A percentile compares a stretch with the other conserved stretches of the same genome.
Conservation (phyloP, 2,888 invertebrate genomes). For the Herminia tarsipennalis region DNA sequence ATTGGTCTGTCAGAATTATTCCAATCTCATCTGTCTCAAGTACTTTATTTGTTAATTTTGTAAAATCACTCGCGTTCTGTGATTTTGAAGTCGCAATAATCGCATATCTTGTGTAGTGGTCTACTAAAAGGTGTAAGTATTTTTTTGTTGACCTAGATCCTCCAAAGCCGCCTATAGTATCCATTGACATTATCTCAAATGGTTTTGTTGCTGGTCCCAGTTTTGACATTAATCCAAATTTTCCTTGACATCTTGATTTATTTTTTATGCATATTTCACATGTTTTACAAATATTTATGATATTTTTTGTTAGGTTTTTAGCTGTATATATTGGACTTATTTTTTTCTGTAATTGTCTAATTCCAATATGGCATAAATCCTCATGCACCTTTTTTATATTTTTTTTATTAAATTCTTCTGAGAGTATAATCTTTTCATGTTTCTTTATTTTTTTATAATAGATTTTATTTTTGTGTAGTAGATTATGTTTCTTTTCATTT, state of each 20-base stretch:
- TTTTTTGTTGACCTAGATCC: conserved; percentile 42
- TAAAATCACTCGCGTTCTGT: conserved; percentile 32
- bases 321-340: no score
- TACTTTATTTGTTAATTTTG: conserved; percentile 30
- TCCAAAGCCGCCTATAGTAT: conserved; percentile 39
- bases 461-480: no score
- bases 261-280: no score
- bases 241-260: not conserved
- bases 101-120: conserved; percentile 33
- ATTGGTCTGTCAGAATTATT: conserved; percentile 37
- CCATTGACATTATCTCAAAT: conserved; percentile 35
- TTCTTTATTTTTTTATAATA: no score
- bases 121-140: conserved; percentile 40
- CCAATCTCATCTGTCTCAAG: conserved; percentile 23
- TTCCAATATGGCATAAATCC: no score
- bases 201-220: conserved; percentile 34
- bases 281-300: no score
- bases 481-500: no score
- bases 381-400: no score
- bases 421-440: no score
- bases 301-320: no score
- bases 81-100: conserved; percentile 37
- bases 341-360: no score
- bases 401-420: no score
- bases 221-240: conserved; percentile 39